Evolutionary conservation across 2,113 vertebrate genomes (phyloP).

Genomic region (Tapirus terrestris): DNA sequence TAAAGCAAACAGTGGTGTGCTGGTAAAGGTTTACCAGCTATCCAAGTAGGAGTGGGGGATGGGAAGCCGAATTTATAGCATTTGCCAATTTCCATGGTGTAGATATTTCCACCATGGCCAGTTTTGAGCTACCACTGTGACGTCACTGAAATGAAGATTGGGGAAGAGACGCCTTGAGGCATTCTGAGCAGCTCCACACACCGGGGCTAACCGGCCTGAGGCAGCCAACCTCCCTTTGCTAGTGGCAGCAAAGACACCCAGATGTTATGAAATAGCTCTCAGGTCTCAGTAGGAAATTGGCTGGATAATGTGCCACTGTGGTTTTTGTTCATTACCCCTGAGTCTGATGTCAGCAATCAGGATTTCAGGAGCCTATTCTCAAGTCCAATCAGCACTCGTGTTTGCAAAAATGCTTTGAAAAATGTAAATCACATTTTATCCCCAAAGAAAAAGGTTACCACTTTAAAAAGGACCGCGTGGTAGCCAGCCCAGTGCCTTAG

Average conservation of each 20-base stretch:
- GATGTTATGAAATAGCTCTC: neutral
- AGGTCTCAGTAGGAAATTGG: neutral
- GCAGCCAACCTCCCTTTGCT: neutral
- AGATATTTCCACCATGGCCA: neutral
- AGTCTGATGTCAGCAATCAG: neutral
- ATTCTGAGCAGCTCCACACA: accelerated
- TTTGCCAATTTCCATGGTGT: neutral
- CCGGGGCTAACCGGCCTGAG: neutral
- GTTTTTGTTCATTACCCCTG: neutral
- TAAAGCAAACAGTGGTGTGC: neutral
- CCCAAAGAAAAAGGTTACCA: neutral
- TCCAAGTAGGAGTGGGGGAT: neutral
- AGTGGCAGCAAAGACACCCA: neutral
- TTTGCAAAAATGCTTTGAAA: constrained; percentile 24
- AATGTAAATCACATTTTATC: constrained; percentile 18
- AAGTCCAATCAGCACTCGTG: neutral
- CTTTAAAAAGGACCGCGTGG: neutral
- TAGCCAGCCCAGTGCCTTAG: neutral
- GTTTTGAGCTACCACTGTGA: neutral
- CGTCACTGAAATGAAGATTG: neutral
- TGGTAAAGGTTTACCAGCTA: neutral
- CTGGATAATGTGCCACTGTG: neutral
- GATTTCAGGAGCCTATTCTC: neutral
- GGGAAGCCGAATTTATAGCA: neutral
- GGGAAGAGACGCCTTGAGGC: neutral